Evolutionary conservation across 2,888 invertebrate genomes (phyloP), one percentile per base, ranked within the genome.

Genomic region (Acronicta aceris): DNA sequence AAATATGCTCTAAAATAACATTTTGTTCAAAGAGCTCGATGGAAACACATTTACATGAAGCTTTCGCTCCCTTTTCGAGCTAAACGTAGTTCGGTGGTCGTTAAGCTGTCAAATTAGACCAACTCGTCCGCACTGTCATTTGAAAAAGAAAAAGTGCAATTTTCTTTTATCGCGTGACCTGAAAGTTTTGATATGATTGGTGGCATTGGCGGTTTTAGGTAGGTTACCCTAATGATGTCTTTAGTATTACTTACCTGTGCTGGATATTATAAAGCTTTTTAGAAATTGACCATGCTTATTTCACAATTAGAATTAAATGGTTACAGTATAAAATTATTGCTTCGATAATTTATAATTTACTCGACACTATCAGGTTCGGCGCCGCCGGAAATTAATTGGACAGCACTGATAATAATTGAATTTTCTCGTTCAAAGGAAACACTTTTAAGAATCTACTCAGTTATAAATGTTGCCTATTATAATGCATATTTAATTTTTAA

Each of bases 61-160:
- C 65, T 76, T 72, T 75, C 56, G 65, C 73, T 82, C 74, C 75
- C 81, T 84, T 84, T 84, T 81, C 81, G 65, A 81, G 74, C 78
- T 82, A 80, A 82, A 77, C 74, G 79, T 70, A 71, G 82, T 84
- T 86, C 74, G 78, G 76, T 74, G 83, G 83, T 89, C 85, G 86
- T 90, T 89, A 86, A 83, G 79, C 82, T 89, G 87, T 89, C 88
- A 89, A 89, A 90, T 89, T 89, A 88, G 81, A 84, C 79, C 80
- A 84, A 87, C 83, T 86, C 81, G 82, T 86, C 86, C 77, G 78
- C 79, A 76, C 78, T 86, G 85, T 84, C 86, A 84, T 89, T 87
- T 67, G 75, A 83, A 85, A 80, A 87, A 87, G 84, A 87, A 89
- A 83, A 89, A 89, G 85, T 87, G 83, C 86, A 85, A 88, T 91